These are phyloP conservation scores for Isurus oxyrinchus DNA, from an alignment of 2,113 vertebrate genomes.

Conservation along the genomic window DNA sequence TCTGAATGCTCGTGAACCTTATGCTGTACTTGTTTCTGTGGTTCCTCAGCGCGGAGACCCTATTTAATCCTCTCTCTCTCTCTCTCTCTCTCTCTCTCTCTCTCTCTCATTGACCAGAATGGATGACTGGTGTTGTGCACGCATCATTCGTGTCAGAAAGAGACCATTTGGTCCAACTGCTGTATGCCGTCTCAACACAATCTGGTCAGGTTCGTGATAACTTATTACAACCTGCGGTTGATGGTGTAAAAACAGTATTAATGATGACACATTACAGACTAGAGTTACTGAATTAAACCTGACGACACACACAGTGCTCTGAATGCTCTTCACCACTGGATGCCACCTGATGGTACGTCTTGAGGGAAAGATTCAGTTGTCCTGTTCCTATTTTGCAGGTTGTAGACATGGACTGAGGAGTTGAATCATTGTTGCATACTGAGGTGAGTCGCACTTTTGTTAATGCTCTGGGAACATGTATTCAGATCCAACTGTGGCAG, in stretches of 20 bases:
- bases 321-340: background rate
- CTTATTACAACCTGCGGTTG: background rate
- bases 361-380: background rate
- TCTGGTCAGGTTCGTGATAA: background rate
- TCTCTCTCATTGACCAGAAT: background rate
- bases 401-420: background rate
- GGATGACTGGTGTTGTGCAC: background rate
- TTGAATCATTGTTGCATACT: background rate
- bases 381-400: background rate
- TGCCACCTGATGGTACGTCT: background rate
- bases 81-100: background rate
- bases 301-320: background rate
- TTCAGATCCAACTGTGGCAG: background rate
- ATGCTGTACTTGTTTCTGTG: background rate
- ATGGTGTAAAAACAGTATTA: background rate
- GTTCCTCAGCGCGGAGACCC: background rate
- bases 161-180: too few species aligned
- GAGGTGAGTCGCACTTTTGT: background rate
- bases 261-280: slow-evolving; percentile 15
- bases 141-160: background rate
- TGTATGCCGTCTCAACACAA: background rate
- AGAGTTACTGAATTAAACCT: slow-evolving; percentile 5
- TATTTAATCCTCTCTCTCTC: background rate
- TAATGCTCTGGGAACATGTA: background rate
- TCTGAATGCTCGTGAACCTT: background rate